Conservation (phyloP, 2,797 vertebrate genomes). For the Chrosomus eos region DNA sequence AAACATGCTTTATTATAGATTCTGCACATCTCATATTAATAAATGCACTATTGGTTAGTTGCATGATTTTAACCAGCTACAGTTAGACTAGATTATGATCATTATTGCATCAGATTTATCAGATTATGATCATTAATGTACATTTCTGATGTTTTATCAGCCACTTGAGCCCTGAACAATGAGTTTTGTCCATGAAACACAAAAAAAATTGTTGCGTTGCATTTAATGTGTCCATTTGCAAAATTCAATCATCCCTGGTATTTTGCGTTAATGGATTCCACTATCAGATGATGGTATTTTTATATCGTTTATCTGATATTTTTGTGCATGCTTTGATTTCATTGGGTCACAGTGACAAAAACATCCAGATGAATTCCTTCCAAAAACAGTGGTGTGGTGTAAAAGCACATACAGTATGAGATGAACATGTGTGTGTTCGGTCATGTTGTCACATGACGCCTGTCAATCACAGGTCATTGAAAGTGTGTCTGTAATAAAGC, state of each 20-base stretch:
- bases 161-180: not conserved
- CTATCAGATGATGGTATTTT: not conserved
- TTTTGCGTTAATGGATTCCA: not conserved
- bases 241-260: not conserved
- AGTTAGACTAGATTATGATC: not conserved
- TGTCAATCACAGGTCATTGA: not conserved
- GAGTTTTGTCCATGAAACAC: not conserved
- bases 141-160: not conserved
- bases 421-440: not conserved
- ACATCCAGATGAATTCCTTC: not conserved
- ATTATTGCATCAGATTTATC: not conserved
- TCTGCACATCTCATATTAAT: not conserved
- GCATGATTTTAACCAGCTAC: not conserved
- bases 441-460: not conserved
- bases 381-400: not conserved
- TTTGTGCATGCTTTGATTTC: not conserved
- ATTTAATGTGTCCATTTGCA: not conserved
- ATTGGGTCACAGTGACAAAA: not conserved
- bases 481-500: not conserved
- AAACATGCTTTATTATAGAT: not conserved
- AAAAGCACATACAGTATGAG: not conserved
- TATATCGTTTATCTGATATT: not conserved
- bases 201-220: not conserved
- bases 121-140: not conserved
- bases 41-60: not conserved